These are phyloP conservation scores for Keiferia lycopersicella DNA, from an alignment of 2,888 invertebrate species.

Conservation along the genomic window DNA sequence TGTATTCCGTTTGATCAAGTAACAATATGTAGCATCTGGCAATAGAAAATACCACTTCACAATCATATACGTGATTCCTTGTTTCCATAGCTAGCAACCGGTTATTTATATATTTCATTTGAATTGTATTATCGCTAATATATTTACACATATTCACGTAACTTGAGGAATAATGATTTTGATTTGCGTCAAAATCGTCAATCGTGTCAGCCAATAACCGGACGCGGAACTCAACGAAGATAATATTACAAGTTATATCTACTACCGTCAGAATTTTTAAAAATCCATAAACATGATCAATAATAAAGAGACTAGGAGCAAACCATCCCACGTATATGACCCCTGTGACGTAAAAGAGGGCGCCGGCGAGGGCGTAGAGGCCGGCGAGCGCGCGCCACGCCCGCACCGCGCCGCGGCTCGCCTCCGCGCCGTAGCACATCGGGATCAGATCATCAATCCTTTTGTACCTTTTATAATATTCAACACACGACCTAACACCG, in stretches of 20 bases:
- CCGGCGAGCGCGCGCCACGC: background rate
- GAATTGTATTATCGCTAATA: background rate
- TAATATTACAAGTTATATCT: background rate
- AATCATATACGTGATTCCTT: background rate
- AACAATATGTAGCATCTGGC: slow-evolving; percentile 5
- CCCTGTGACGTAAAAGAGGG: background rate
- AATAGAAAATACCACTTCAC: background rate
- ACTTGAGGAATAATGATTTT: background rate
- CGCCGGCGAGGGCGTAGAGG: background rate
- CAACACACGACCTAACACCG: background rate
- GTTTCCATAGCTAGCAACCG: background rate
- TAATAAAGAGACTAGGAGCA: background rate
- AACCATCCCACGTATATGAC: background rate
- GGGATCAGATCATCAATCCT: background rate
- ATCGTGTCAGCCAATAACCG: background rate
- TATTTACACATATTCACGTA: background rate
- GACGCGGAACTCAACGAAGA: background rate
- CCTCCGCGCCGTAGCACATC: background rate
- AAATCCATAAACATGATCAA: background rate
- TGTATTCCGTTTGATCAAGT: background rate
- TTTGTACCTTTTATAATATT: background rate
- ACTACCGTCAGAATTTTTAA: background rate
- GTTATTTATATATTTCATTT: background rate
- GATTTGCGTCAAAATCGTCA: background rate
- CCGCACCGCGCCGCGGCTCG: background rate